Conservation (phyloP, 35 echinoderm and acorn worm genomes). For the Ptychodera flava region DNA sequence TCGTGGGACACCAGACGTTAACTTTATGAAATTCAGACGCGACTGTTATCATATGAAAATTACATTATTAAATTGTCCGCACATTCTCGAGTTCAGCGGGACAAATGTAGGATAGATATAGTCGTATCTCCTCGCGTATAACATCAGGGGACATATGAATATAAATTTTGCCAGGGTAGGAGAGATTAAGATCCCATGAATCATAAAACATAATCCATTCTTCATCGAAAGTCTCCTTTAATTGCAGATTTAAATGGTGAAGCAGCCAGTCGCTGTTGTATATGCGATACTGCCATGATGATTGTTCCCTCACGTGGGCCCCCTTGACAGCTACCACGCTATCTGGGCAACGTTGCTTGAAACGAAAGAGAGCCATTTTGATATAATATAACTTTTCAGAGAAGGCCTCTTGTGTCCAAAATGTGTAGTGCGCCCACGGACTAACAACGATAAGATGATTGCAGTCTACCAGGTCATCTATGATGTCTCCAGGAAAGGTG, state of each 20-base stretch:
- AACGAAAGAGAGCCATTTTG: constrained; percentile 15
- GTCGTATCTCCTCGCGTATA: constrained; percentile 17
- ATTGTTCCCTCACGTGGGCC: constrained; percentile 18
- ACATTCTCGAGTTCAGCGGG: background rate
- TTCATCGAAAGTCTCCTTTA: background rate
- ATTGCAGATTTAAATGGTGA: background rate
- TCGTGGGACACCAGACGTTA: too few relatives aligned
- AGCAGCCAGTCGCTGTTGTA: constrained; percentile 23
- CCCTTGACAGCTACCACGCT: constrained; percentile 21
- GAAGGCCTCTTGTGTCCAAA: constrained; percentile 25
- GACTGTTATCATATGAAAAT: too few relatives aligned
- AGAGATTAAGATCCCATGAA: constrained; percentile 43
- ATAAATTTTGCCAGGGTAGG: constrained; percentile 10
- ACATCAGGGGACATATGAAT: constrained; percentile 32
- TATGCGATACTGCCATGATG: background rate
- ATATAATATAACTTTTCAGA: constrained; percentile 4
- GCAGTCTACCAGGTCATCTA: constrained; percentile 12
- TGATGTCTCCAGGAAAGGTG: background rate
- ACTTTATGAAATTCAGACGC: too few relatives aligned
- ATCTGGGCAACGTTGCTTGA: constrained; percentile 23
- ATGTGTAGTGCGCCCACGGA: constrained; percentile 40
- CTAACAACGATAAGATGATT: constrained; percentile 28
- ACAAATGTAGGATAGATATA: constrained; percentile 33
- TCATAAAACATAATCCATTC: constrained; percentile 9
- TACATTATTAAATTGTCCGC: background rate